Evolutionary conservation across 2,888 invertebrate genomes (phyloP), one percentile per base, ranked within the genome.

Genomic region (Cybosia mesomella): DNA sequence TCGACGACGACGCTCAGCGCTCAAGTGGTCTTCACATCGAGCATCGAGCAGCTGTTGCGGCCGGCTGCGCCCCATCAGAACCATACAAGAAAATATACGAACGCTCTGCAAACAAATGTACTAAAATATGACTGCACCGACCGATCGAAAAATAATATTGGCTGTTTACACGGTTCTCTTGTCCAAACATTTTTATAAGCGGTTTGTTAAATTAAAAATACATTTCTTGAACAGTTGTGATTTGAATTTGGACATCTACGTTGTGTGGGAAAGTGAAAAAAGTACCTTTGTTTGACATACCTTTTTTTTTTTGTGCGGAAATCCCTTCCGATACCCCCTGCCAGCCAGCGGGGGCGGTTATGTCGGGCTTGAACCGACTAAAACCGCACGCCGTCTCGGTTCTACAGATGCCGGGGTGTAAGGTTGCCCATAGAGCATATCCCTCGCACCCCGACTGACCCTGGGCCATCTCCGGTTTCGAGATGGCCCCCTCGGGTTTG

Each of bases 61-160:
- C 83, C 91, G 91, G 92, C 90, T 91, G 91, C 83, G 83, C 77
- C 83, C 83, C 86, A 85, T 91, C 90, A 89, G 83, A 85, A 84
- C 82, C 80, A 85, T 82, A 89, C 85, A 81, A 86, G 84, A 81
- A 86, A 86, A 88, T 85, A 85, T 87, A 89, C 86, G 84, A 87
- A 87, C 86, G 83, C 85, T 89, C 86, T 84, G 87, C 89, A 91
- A 91, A 91, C 91, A 90, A 88, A 88, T 87, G 85, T 86, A 85
- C 83, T 72, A 76, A 80, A 76, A 79, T 81, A 82, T 79, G 75
- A 64, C 72, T 77, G 75, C 80, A 83, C 84, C 83, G 83, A 80
- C 84, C 83, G 80, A 80, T 81, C 79, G 83, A 82, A 83, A 80
- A 83, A 82, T 82, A 82, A 82, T 82, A 82, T 84, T 85, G 83